These are phyloP conservation scores for Synanthedon formicaeformis DNA, from an alignment of 2,888 invertebrate species.

Conservation along the genomic window DNA sequence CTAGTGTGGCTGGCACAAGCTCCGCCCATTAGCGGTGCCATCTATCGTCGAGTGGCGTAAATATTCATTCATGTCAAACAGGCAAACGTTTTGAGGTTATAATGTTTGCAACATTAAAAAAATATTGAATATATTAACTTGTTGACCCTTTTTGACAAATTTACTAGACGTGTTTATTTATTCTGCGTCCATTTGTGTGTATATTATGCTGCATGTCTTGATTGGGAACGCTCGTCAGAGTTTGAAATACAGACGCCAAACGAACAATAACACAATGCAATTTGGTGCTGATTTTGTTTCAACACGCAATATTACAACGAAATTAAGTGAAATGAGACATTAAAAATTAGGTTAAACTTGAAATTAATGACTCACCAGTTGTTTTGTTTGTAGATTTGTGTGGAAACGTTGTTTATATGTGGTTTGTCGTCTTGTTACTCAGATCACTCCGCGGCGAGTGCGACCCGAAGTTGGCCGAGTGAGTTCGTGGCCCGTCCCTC, in stretches of 20 bases:
- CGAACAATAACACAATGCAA: constrained; percentile 10
- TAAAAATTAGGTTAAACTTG: too few relatives aligned
- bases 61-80: constrained; percentile 12
- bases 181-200: constrained; percentile 1
- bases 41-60: constrained; percentile 20
- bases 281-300: constrained; percentile 2
- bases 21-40: constrained; percentile 35
- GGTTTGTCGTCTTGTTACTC: constrained; percentile 37
- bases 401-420: constrained; percentile 4
- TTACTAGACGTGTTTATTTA: constrained; percentile 2
- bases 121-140: neutral
- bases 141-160: neutral
- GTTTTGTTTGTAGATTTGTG: neutral
- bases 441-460: constrained; percentile 40
- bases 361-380: constrained; percentile 29
- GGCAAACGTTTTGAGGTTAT: constrained; percentile 36
- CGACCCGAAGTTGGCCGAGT: constrained; percentile 44
- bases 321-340: neutral
- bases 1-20: constrained; percentile 29
- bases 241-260: constrained; percentile 15
- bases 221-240: neutral
- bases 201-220: constrained; percentile 4
- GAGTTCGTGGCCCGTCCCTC: constrained; percentile 35
- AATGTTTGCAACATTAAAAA: constrained; percentile 7
- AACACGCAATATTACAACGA: neutral